Evolutionary conservation across 2,113 vertebrate genomes (phyloP), one percentile per base, ranked within the genome.

Genomic region (Chlorocebus sabaeus): DNA sequence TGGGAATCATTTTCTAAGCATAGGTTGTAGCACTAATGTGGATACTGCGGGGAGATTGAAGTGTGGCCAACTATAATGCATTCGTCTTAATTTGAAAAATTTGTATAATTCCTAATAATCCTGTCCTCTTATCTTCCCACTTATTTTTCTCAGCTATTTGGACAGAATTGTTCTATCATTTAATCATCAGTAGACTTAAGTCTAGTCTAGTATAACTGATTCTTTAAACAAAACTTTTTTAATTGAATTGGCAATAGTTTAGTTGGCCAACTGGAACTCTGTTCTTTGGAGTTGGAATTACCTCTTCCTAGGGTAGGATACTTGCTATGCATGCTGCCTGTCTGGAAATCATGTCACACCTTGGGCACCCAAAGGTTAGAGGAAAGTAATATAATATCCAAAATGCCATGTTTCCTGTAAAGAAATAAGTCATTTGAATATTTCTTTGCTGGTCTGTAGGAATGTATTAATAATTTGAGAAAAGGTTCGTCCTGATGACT

Each of bases 151-250:
- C 22, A 75, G 70, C 45, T 72, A 8, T 50, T 94, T 90, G 86
- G 40, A 57, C 22, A 59, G n/a, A 80, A 86, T 92, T 75, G 13
- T 81, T 82, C 45, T 83, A 11, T 76, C 82, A 86, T 72, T 57
- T 93, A 27, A 72, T n/a, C 22, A 48, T n/a, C 9, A 68, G 52
- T 57, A 68, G 70, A 43, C 23, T 92, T 80, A 92, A 90, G 5
- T 85, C 18, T 85, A 84, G 52, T 79, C 23, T 48, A 75, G 86
- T 32, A 8, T 38, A 55, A 22, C 6, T 85, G 64, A 57, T 59
- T 76, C 48, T 94, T 94, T 25, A 52, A 78, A 52, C 84, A 93
- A 45, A 40, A 50, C 43, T 68, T 87, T 93, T 91, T 55, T 84
- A 57, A 78, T 40, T 93, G 32, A 91, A 52, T 61, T 87, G 68